Evolutionary conservation across 1,140 invertebrate species (phyloP).

Genomic region (Odontomachus brunneus): DNA sequence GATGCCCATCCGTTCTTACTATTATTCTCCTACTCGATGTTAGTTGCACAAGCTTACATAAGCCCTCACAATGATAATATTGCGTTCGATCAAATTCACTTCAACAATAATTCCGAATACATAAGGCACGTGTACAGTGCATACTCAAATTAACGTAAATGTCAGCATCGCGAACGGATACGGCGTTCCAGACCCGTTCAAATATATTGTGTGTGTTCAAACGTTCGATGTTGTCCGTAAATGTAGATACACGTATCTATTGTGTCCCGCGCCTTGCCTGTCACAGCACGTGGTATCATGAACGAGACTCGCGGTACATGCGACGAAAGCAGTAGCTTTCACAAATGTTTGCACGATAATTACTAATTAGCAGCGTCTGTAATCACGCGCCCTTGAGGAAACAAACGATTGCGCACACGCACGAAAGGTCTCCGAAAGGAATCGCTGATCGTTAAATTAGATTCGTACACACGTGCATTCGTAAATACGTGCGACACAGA

Average conservation of each 20-base stretch:
- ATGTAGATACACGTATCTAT: neutral
- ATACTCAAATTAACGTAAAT: slow-evolving; percentile 34
- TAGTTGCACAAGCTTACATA: slow-evolving; percentile 16
- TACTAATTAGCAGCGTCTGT: neutral
- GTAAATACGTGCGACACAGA: no score
- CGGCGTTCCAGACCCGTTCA: neutral
- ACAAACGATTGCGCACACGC: neutral
- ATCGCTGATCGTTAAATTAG: neutral
- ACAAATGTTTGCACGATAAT: neutral
- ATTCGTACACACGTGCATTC: no score
- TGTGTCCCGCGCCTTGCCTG: neutral
- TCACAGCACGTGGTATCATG: slow-evolving; percentile 9
- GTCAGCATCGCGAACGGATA: neutral
- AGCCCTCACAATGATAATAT: slow-evolving; percentile 34
- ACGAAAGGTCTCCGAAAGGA: neutral
- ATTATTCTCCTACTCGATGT: neutral
- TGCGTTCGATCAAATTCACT: neutral
- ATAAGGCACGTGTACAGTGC: neutral
- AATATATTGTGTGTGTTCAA: slow-evolving; percentile 6
- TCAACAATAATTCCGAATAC: slow-evolving; percentile 6
- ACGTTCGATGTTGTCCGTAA: slow-evolving; percentile 31
- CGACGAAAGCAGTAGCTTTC: neutral
- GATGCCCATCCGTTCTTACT: neutral
- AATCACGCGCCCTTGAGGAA: neutral
- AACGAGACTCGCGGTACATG: neutral